Base-by-base conservation (phyloP, 1,140 invertebrate genomes). In the Bombus confusus region DNA sequence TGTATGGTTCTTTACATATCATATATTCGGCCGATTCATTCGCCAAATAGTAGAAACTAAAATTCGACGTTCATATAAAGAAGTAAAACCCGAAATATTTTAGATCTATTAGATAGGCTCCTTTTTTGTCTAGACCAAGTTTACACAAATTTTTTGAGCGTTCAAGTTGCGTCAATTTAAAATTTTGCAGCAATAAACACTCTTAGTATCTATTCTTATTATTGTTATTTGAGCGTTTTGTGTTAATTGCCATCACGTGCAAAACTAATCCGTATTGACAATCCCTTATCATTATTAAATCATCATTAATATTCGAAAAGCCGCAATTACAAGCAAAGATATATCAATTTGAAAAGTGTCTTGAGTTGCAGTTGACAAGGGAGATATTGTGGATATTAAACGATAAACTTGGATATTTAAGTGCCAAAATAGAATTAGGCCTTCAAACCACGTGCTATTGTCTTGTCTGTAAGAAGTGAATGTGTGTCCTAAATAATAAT, bases 41-140 rank as follows among this genome's bases (percentile, higher is more conserved):
- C 13, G 9, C 9, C 1, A 37, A 5, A 18, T 37, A 18, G 18
- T 41, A 39, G 1, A 59, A 62, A 39, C 8, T n/a, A 12, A 25
- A 79, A 43, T 68, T 68, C n/a, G 22, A 73, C 18, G 12, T 22
- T 47, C 2, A 37, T 8, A 12, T 34, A 39, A 62, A 8, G 15
- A 73, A 73, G 10, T 25, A 6, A 41, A 47, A 37, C 34, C 3
- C 5, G 3, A 68, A 28, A 69, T 37, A 41, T 34, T 57, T 6
- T 31, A 47, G 12, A 47, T 57, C 4, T 52, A 47, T 79, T 39
- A 39, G 5, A 62, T 9, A 15, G 12, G 22, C 3, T 15, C 9
- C 18, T 71, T 72, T 47, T 3, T 69, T 34, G 83, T 85, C 77
- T 85, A n/a, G 52, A 80, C 76, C 72, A n/a, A 28, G 57, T 80